Evolutionary conservation across 2,888 invertebrate genomes (phyloP), one percentile per base, ranked within the genome.

Genomic region (Oligia latruncula): DNA sequence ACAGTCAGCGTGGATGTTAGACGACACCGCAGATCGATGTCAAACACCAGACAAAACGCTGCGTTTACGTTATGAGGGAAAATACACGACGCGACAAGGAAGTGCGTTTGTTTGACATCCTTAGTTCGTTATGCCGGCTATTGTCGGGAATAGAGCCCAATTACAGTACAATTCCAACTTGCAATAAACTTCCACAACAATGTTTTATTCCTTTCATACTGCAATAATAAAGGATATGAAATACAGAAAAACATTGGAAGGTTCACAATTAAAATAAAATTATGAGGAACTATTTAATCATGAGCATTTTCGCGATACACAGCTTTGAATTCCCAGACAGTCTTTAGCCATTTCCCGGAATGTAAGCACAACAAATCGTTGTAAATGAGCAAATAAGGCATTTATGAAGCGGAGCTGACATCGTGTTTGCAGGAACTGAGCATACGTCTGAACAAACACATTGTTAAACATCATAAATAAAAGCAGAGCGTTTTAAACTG

Each of bases 1-100:
- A 91, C 87, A 91, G 93, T 94, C 93, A 93, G 93, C 92, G 55
- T 60, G 58, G 85, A 87, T 91, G 90, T 91, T 90, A 86, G 85
- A 77, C 85, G 86, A 85, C 87, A 88, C 82, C 84, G 71, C 88
- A 87, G 89, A 92, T 91, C 90, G 91, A 92, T 92, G 90, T 87
- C 86, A 81, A 82, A 84, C 74, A 82, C 78, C 78, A 90, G 86
- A 88, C 87, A 87, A 88, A 82, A 88, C 79, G 80, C 78, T 83
- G 75, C 64, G 81, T 78, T 79, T 77, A 81, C 78, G 66, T 65
- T 78, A 83, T 67, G 68, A 81, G 76, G 81, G 66, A 84, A 77
- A 86, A 82, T 77, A 79, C 74, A 72, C 67, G 60, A 84, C 40
- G 71, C 74, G 58, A 74, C 72, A 76, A 75, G 75, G 65, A 89